Evolutionary conservation across 2,888 invertebrate genomes (phyloP).

Genomic region (Phengaris arion): DNA sequence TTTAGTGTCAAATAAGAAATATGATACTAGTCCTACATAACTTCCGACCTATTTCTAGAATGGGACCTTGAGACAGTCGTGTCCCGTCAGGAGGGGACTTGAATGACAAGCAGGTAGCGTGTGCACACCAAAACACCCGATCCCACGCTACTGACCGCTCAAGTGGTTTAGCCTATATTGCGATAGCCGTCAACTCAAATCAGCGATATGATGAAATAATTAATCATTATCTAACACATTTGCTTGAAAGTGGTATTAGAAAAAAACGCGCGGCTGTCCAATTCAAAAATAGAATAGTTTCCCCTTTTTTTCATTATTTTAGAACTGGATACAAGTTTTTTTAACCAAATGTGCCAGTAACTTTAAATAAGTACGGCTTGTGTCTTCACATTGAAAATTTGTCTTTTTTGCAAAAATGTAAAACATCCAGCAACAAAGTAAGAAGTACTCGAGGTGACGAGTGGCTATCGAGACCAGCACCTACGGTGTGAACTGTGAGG

Average conservation of each 20-base stretch:
- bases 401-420: constrained; percentile 10
- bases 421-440: neutral
- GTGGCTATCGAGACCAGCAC: constrained; percentile 6
- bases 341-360: neutral
- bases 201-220: neutral
- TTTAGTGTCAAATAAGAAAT: neutral
- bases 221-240: no score
- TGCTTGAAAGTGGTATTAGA: no score
- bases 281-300: neutral
- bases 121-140: constrained; percentile 53
- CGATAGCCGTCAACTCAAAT: neutral
- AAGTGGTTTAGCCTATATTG: constrained; percentile 11
- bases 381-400: neutral
- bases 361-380: neutral
- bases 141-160: constrained; percentile 11
- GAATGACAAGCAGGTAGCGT: constrained; percentile 62
- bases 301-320: neutral
- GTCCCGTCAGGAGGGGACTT: constrained; percentile 37
- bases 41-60: constrained; percentile 42
- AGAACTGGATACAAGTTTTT: neutral
- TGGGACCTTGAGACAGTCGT: constrained; percentile 44
- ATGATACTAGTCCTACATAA: neutral
- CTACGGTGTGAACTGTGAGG: neutral
- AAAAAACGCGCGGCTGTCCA: neutral
- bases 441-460: neutral